A percentile compares a stretch with the other conserved stretches of the same genome.
Evolutionary conservation across 2,797 vertebrate species (phyloP).

Genomic region (Eospalax fontanierii): DNA sequence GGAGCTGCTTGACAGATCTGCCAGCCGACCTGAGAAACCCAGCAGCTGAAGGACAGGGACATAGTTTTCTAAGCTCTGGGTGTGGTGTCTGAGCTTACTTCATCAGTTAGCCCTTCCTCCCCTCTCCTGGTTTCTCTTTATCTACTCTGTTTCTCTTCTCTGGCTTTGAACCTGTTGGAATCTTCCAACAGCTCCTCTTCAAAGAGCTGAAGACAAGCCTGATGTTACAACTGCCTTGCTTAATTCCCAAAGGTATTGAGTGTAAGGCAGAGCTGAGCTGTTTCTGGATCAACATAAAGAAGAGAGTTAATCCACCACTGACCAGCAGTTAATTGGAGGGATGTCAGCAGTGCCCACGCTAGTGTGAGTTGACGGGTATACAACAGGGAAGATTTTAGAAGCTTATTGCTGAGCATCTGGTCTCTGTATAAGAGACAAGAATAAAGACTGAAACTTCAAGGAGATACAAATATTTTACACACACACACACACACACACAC

Average conservation of each 20-base stretch:
- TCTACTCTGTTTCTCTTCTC: constrained; percentile 17
- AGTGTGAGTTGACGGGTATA: not conserved
- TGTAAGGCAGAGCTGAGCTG: constrained; percentile 70
- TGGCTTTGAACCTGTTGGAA: constrained; percentile 70
- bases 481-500: constrained; percentile 1
- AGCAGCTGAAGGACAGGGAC: not conserved
- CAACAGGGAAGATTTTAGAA: constrained; percentile 63
- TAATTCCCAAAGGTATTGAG: constrained; percentile 81
- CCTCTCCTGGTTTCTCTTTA: constrained; percentile 13
- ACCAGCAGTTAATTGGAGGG: constrained; percentile 56
- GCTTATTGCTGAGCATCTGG: constrained; percentile 73
- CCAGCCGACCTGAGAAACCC: not conserved
- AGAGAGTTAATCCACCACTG: constrained; percentile 65
- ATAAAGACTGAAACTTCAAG: constrained; percentile 71
- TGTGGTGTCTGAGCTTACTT: constrained; percentile 5
- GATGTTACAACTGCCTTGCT: constrained; percentile 47
- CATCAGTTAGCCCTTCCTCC: not conserved
- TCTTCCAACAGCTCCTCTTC: not conserved
- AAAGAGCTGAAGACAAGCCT: constrained; percentile 72
- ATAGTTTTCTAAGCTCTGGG: not conserved
- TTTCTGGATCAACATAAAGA: constrained; percentile 78
- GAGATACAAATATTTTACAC: constrained; percentile 71
- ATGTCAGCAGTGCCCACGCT: constrained; percentile 43
- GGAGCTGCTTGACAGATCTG: not conserved
- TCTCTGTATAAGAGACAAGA: constrained; percentile 41